These are phyloP conservation scores for Microcebus murinus DNA, from an alignment of 2,113 vertebrate genomes.

Conservation along the genomic window DNA sequence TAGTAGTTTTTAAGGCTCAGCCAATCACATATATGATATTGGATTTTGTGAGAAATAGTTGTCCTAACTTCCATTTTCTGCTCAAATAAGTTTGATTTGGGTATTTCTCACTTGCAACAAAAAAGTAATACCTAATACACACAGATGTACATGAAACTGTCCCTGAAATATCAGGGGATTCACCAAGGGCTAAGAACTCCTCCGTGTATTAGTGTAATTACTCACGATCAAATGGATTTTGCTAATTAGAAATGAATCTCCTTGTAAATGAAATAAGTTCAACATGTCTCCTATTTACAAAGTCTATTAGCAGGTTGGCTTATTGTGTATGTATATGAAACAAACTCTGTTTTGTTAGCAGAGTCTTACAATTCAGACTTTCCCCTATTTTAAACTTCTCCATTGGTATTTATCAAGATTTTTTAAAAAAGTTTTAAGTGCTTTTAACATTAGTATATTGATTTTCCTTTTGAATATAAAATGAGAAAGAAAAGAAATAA, in stretches of 20 bases:
- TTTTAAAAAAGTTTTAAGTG: constrained; percentile 52
- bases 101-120: constrained; percentile 29
- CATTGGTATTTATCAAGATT: constrained; percentile 54
- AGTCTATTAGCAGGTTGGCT: constrained; percentile 33
- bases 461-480: constrained; percentile 75
- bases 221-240: constrained; percentile 48
- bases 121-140: constrained; percentile 1
- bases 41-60: constrained; percentile 31
- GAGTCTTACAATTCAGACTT: constrained; percentile 24
- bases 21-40: constrained; percentile 9
- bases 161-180: constrained; percentile 15
- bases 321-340: background rate
- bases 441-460: constrained; percentile 65
- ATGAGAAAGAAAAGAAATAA: constrained; percentile 62
- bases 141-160: background rate
- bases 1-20: background rate
- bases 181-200: constrained; percentile 9
- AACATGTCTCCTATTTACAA: constrained; percentile 6
- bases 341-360: constrained; percentile 50
- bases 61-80: constrained; percentile 41
- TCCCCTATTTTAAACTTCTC: constrained; percentile 29
- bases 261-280: constrained; percentile 50
- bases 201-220: constrained; percentile 22
- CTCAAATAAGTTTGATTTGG: constrained; percentile 16
- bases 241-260: constrained; percentile 45